Evolutionary conservation across 2,113 vertebrate species (phyloP).

Genomic region (Narcine bancroftii): DNA sequence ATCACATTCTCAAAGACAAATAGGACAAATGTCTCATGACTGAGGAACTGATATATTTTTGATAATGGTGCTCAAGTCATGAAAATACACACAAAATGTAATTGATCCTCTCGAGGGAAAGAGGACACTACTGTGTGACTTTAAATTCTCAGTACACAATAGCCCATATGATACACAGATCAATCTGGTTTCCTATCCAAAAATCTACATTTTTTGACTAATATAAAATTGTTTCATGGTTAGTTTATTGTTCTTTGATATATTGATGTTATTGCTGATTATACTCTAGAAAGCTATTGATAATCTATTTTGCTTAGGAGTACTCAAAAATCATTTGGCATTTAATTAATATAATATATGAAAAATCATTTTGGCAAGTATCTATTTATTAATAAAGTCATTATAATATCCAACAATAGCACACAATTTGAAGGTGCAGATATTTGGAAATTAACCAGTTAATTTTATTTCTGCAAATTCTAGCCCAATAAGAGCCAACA

Average conservation of each 20-base stretch:
- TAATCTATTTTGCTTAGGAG: neutral
- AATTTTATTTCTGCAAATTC: too few relatives aligned
- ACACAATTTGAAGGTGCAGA: too few relatives aligned
- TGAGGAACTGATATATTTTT: too few relatives aligned
- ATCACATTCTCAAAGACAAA: too few relatives aligned
- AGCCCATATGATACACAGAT: neutral
- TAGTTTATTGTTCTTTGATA: too few relatives aligned
- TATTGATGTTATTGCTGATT: neutral
- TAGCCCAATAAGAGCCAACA: neutral
- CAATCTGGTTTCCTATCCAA: too few relatives aligned
- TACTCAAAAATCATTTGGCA: neutral
- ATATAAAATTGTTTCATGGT: too few relatives aligned
- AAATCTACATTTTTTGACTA: too few relatives aligned
- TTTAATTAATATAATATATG: neutral
- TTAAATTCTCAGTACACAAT: neutral
- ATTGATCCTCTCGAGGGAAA: neutral
- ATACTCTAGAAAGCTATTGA: neutral
- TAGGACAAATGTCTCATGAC: too few relatives aligned
- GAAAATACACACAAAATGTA: neutral
- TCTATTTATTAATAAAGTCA: neutral
- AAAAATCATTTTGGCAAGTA: neutral
- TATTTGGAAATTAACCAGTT: too few relatives aligned
- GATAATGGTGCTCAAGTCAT: too few relatives aligned
- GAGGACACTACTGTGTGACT: neutral
- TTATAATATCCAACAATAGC: neutral